phyloP scores from a whole-genome alignment of 2,888 invertebrate species.

The Cistogaster globosa region DNA sequence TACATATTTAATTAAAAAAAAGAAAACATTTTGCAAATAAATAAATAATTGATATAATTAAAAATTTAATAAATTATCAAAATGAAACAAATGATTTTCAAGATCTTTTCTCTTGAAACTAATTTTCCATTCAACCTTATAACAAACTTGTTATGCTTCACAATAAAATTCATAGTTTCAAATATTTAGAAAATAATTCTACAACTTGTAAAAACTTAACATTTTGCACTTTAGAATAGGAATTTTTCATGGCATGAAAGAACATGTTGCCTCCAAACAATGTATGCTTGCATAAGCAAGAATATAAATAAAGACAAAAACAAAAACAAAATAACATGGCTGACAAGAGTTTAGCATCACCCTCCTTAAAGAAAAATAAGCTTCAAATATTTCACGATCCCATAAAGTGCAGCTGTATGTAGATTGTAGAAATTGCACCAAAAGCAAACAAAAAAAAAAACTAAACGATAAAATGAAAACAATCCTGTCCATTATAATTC shows the following conservation, averaged over 20 bases:
- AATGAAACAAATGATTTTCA: no score
- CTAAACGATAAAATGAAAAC: slow-evolving; percentile 42
- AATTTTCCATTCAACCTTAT: background rate
- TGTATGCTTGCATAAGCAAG: slow-evolving; percentile 18
- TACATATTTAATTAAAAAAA: no score
- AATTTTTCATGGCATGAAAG: slow-evolving; percentile 20
- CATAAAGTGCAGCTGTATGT: slow-evolving; percentile 56
- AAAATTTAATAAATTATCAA: no score
- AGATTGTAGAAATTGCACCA: slow-evolving; percentile 28
- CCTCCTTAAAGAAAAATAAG: slow-evolving; percentile 33
- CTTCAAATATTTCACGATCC: slow-evolving; percentile 51
- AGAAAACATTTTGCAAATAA: no score
- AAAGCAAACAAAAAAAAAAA: background rate
- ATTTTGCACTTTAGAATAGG: slow-evolving; percentile 50
- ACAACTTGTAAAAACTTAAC: slow-evolving; percentile 56
- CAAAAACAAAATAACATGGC: slow-evolving; percentile 51
- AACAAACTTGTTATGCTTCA: background rate
- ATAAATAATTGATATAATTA: no score
- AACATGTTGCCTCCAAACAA: slow-evolving; percentile 37
- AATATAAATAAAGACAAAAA: slow-evolving; percentile 1
- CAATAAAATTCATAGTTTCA: background rate
- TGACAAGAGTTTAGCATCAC: slow-evolving; percentile 63
- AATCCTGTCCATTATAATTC: slow-evolving; percentile 68
- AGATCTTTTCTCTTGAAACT: background rate
- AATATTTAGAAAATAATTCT: slow-evolving; percentile 23